phyloP scores from a whole-genome alignment of 2,113 vertebrate species.

The Rhombomys opimus region DNA sequence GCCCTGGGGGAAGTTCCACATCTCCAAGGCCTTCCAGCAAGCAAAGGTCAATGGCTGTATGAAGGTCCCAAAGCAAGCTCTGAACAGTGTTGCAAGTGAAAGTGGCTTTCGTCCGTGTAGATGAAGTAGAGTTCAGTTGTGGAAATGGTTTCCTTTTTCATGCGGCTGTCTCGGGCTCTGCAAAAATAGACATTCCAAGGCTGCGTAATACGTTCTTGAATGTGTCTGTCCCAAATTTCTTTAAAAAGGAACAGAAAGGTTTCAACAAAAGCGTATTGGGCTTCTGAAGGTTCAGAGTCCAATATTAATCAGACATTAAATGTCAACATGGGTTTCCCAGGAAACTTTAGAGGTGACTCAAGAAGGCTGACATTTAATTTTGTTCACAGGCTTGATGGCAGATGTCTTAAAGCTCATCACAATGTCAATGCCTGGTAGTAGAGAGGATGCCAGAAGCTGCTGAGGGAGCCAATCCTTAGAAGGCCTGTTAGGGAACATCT shows the following conservation, averaged over 20 bases:
- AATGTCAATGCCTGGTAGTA: fast-evolving
- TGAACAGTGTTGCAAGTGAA: background rate
- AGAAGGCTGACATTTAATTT: slow-evolving; percentile 66
- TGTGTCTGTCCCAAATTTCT: background rate
- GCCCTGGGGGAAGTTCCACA: background rate
- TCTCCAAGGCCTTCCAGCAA: background rate
- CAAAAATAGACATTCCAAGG: background rate
- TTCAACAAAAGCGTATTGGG: background rate
- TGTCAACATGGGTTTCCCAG: slow-evolving; percentile 3
- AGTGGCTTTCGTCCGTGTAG: fast-evolving
- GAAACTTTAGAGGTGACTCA: slow-evolving; percentile 32
- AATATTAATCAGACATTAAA: slow-evolving; percentile 67
- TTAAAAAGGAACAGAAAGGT: background rate
- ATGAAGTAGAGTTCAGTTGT: background rate
- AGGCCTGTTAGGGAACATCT: background rate
- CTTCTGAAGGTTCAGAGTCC: slow-evolving; percentile 7
- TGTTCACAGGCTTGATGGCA: slow-evolving; percentile 32
- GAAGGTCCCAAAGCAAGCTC: fast-evolving
- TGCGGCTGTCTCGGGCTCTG: fast-evolving
- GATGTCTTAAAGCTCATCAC: slow-evolving; percentile 7
- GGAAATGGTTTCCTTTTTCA: background rate
- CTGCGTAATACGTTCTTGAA: background rate
- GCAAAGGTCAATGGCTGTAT: background rate
- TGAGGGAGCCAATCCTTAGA: background rate
- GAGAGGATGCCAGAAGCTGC: background rate